Evolutionary conservation across 1,140 invertebrate genomes (phyloP), one percentile per base, ranked within the genome.

Genomic region (Drosophila kikkawai): DNA sequence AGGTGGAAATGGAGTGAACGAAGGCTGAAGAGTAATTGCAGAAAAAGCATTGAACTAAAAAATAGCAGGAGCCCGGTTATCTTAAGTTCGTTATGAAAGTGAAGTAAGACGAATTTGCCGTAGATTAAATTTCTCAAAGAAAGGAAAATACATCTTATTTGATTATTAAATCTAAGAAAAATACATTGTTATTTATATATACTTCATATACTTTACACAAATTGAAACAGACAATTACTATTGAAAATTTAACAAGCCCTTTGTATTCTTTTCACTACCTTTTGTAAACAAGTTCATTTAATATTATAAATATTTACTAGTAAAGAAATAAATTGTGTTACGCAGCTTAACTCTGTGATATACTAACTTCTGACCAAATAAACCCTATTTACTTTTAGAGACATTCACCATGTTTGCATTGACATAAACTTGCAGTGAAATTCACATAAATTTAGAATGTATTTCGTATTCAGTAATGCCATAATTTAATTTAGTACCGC

Each of bases 401-500:
- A 39, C 63, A 70, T 68, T 70, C 39, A 12, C 44, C 63, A 60
- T 41, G 60, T 60, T 58, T 45, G 37, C 56, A 50, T 15, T 37
- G 42, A 59, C 44, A 73, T 59, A 59, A 73, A 59, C 39, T 55
- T 63, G 57, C 66, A 34, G 4, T 32, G 48, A 74, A 75, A 75
- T 64, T 75, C 74, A 17, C 71, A 75, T 75, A 75, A 63, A 75
- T 75, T 75, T 75, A 36, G 50, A 77, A 78, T 50, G 75, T 75
- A 65, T 82, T 51, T 47, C 42, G 66, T 79, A 57, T 82, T 47
- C 69, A 64, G 83, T 83, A 83, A 87, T 79, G 76, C 63, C 83
- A 88, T 87, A 87, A 87, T 88, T 80, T 75, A 83, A 87, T 88
- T 88, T 87, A 84, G 84, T 80, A 53, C 80, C 83, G 84, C 83